phyloP scores from a whole-genome alignment of 2,888 invertebrate genomes.

The Oegoconia quadripuncta region DNA sequence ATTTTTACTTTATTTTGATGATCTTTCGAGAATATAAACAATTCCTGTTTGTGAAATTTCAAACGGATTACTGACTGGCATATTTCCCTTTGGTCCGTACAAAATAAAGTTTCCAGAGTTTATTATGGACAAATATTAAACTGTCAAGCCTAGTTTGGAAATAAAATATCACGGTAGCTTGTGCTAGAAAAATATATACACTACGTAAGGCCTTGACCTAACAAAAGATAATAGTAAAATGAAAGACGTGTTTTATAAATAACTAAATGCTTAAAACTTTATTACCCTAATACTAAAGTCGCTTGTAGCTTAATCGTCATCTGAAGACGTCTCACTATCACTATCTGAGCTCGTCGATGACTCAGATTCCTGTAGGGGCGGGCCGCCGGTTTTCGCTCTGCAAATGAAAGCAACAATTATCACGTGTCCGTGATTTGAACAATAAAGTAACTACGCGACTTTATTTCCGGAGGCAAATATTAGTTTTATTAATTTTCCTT shows the following conservation, averaged over 20 bases:
- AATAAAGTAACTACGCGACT: too few species aligned
- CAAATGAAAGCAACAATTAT: conserved; percentile 9
- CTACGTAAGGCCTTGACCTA: background rate
- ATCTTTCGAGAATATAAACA: too few species aligned
- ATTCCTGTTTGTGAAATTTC: too few species aligned
- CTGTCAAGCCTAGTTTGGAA: too few species aligned
- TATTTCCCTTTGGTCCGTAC: too few species aligned
- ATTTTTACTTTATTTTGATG: too few species aligned
- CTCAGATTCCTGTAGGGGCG: conserved; percentile 23
- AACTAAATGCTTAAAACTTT: conserved; percentile 11
- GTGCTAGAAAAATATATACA: background rate
- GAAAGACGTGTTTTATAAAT: conserved; percentile 3
- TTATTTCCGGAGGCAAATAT: background rate
- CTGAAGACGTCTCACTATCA: conserved; percentile 54
- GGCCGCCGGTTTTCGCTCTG: conserved; percentile 53
- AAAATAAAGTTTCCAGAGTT: too few species aligned
- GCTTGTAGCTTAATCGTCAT: conserved; percentile 42
- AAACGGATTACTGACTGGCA: too few species aligned
- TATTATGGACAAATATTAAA: too few species aligned
- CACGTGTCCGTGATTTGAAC: background rate
- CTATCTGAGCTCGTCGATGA: conserved; percentile 46
- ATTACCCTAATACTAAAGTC: conserved; percentile 27
- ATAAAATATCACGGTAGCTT: too few species aligned
- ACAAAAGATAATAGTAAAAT: background rate
- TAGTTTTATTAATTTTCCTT: too few species aligned